Evolutionary conservation across 2,797 vertebrate genomes (phyloP).

Genomic region (Lacerta viridis): DNA sequence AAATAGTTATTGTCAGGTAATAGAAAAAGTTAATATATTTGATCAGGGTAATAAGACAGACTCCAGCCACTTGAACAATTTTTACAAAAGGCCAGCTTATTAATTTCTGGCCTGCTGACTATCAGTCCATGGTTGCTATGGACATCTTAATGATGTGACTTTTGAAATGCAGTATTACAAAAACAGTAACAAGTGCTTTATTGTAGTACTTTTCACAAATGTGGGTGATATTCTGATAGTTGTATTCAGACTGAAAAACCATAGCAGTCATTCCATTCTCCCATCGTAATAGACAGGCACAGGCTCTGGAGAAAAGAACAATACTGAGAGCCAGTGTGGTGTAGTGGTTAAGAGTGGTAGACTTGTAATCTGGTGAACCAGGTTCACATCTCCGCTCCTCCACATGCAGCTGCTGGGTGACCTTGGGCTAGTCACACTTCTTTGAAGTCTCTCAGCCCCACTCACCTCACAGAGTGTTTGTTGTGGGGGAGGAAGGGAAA

Average conservation of each 20-base stretch:
- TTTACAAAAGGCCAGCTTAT: neutral
- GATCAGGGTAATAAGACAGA: neutral
- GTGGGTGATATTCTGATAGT: neutral
- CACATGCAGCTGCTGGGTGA: no score
- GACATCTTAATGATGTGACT: neutral
- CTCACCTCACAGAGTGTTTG: no score
- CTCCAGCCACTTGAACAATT: neutral
- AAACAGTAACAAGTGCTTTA: neutral
- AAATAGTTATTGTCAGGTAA: neutral
- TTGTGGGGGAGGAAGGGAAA: no score
- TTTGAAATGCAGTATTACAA: neutral
- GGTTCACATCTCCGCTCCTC: no score
- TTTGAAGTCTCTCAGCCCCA: no score
- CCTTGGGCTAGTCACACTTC: no score
- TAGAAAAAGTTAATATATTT: neutral
- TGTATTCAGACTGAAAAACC: neutral
- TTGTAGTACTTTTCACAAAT: neutral
- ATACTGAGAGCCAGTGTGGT: neutral
- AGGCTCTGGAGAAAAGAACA: no score
- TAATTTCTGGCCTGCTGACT: neutral
- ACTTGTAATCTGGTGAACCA: no score
- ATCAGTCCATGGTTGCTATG: neutral
- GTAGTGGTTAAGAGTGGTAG: no score
- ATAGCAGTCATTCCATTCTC: no score
- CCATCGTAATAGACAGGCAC: neutral